Conservation (phyloP, 2,113 vertebrate species). For the Coracopsis vasa region DNA sequence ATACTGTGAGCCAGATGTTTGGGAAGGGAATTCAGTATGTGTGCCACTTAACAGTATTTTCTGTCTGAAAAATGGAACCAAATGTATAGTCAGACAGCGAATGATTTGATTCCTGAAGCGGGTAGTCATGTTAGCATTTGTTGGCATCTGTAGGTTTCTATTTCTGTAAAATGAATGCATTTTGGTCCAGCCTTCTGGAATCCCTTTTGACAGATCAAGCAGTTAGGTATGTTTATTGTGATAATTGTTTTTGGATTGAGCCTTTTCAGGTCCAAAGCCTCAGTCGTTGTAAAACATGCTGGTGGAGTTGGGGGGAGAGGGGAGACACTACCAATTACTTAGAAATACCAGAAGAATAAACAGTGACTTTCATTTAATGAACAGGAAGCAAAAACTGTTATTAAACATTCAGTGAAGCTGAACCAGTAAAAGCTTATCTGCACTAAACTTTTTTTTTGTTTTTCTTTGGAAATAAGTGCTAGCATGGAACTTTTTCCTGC, state of each 20-base stretch:
- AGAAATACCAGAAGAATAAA: not conserved
- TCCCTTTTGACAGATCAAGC: not conserved
- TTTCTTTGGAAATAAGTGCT: not conserved
- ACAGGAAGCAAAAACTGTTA: not conserved
- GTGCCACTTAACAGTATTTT: not conserved
- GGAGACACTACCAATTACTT: not conserved
- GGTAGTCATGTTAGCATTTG: accelerated
- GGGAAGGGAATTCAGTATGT: not conserved
- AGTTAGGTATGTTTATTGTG: not conserved
- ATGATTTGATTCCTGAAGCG: not conserved
- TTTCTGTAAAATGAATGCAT: not conserved
- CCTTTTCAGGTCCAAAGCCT: not conserved
- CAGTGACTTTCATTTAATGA: not conserved
- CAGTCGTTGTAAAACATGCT: not conserved
- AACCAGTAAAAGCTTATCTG: not conserved
- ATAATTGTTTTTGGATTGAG: not conserved
- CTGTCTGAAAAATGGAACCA: not conserved
- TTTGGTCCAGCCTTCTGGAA: not conserved
- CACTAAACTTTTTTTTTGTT: not conserved
- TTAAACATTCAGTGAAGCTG: not conserved
- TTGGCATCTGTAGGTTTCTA: not conserved
- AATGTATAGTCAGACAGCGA: not conserved
- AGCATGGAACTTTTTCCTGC: not conserved
- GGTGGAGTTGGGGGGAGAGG: not conserved
- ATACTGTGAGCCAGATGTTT: not conserved